Evolutionary conservation across 1,140 invertebrate species (phyloP).

Genomic region (Capitella teleta): DNA sequence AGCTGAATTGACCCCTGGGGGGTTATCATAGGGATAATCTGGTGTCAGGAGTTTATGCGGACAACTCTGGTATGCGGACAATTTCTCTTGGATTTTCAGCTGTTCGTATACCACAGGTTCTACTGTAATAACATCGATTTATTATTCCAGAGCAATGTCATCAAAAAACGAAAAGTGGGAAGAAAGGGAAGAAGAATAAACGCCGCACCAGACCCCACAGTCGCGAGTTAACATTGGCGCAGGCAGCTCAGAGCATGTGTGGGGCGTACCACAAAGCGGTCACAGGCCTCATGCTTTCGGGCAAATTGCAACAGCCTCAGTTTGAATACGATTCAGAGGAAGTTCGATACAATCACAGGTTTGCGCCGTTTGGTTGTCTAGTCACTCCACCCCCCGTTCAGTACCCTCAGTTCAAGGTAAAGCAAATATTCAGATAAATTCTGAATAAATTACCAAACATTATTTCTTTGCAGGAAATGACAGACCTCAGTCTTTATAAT

Average conservation of each 20-base stretch:
- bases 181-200: constrained; percentile 40
- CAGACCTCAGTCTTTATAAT: constrained; percentile 47
- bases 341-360: constrained; percentile 86
- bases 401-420: constrained; percentile 64
- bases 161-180: constrained; percentile 29
- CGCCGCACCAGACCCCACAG: constrained; percentile 61
- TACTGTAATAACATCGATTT: neutral
- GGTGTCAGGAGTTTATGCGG: too few relatives aligned
- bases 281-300: constrained; percentile 58
- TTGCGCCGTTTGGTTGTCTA: constrained; percentile 73
- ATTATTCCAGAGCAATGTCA: neutral
- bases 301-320: constrained; percentile 60
- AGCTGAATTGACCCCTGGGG: too few relatives aligned
- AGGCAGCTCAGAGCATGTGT: constrained; percentile 84
- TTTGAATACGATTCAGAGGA: constrained; percentile 86
- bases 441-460: neutral
- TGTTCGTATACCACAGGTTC: too few relatives aligned
- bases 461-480: constrained; percentile 49
- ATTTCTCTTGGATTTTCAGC: too few relatives aligned
- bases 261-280: constrained; percentile 83
- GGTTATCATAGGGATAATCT: too few relatives aligned
- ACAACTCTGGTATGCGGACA: too few relatives aligned
- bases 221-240: constrained; percentile 58
- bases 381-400: constrained; percentile 80
- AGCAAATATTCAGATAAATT: neutral